These are phyloP conservation scores for Eriocheir sinensis DNA, from an alignment of 1,140 invertebrate species.

Conservation along the genomic window DNA sequence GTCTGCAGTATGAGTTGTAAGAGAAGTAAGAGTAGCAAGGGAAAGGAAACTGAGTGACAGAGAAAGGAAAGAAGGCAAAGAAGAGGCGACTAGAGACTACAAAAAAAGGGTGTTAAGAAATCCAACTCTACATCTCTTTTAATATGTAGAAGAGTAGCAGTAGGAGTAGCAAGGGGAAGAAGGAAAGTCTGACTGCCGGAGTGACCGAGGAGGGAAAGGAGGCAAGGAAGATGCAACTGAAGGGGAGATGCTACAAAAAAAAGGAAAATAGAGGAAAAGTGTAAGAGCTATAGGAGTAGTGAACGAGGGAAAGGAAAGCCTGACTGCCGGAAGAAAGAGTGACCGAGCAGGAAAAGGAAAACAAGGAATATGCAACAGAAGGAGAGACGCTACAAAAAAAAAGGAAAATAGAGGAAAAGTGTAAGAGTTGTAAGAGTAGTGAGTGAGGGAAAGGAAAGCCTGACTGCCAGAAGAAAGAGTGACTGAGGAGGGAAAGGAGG, in stretches of 20 bases:
- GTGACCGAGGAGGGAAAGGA: neutral
- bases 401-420: neutral
- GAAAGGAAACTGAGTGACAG: neutral
- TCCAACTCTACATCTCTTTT: too few species aligned
- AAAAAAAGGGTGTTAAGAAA: too few species aligned
- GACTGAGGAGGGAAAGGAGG: neutral
- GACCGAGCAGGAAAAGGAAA: neutral
- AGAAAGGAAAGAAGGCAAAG: neutral
- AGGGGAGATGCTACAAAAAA: neutral
- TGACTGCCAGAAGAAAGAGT: neutral
- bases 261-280: neutral
- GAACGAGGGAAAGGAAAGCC: neutral
- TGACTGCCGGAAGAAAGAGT: constrained; percentile 16
- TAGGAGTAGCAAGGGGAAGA: neutral
- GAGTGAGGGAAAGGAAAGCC: neutral
- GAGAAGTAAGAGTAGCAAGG: neutral
- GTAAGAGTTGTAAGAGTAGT: neutral
- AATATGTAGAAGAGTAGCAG: neutral
- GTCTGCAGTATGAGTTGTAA: too few species aligned
- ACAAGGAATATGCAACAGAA: neutral
- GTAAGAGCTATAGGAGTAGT: neutral
- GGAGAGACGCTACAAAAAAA: neutral
- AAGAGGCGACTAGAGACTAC: too few species aligned
- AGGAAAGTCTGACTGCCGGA: neutral
- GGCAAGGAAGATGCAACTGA: neutral